Evolutionary conservation across 1,140 invertebrate genomes (phyloP), one percentile per base, ranked within the genome.

Genomic region (Conopomorpha cramerella): DNA sequence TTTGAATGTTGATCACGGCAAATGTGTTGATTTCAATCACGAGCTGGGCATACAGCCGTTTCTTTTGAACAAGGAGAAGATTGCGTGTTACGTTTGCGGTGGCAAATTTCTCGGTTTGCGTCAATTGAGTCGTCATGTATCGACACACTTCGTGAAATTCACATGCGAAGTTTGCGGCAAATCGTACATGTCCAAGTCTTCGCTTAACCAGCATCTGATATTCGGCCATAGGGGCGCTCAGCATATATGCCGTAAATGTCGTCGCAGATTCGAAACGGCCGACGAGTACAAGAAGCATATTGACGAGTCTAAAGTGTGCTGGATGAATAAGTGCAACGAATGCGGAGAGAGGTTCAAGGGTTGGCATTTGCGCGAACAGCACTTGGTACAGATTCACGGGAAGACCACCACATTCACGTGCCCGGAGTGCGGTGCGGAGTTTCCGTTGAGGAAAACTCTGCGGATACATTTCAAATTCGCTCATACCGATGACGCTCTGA

Each of bases 311-410:
- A 23, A 23, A 23, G 19, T 10, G 19, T 23, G 19, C 10, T 23
- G 19, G 19, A 6, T 23, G 19, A 6, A 23, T 10, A 10, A 6
- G 19, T 23, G 19, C 30, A 15, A 28, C 0, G 39, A 33, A 8
- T 55, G 51, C 18, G 41, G 41, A 0, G 39, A 55, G n/a, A 26
- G 49, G 23, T 51, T 55, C 12, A 25, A 30, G 2, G 42, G 27
- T 25, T 44, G 38, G 33, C 32, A 43, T 13, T n/a, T 31, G 2
- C 51, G 48, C 16, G 27, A 39, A 4, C 3, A 13, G 7, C 51
- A 55, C 18, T 36, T 51, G 42, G 34, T 34, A 4, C 27, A 36
- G 8, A 35, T 16, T 7, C 51, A 55, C 16, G 43, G 36, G 0
- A 37, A 30, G 4, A 39, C 35, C 2, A 46, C 46, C 16, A 27